A percentile compares a stretch with the other conserved stretches of the same genome.
phyloP scores from a whole-genome alignment of 2,113 vertebrate species.

The Apteryx mantelli region DNA sequence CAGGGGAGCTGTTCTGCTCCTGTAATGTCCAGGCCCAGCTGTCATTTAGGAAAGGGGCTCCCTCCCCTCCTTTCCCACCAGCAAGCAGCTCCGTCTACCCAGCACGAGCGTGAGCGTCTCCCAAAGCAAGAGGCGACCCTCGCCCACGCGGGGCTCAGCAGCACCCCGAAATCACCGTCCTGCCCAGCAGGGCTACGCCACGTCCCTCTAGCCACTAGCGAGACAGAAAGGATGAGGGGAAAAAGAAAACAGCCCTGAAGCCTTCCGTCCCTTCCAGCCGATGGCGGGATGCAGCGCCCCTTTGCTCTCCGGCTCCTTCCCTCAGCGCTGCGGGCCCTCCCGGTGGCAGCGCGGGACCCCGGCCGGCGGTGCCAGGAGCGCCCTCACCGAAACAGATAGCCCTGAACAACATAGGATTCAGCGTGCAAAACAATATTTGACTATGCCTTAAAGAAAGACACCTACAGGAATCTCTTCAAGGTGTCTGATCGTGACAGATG shows the following conservation, averaged over 20 bases:
- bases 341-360: background rate
- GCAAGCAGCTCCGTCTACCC: background rate
- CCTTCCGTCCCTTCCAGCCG: background rate
- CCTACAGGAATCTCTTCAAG: background rate
- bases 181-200: background rate
- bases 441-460: background rate
- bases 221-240: background rate
- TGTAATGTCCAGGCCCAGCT: no score
- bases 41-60: background rate
- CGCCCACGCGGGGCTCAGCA: no score
- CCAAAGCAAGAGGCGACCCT: no score
- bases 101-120: no score
- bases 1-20: background rate
- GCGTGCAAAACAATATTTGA: background rate
- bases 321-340: background rate
- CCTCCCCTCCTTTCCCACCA: background rate
- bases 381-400: background rate
- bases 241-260: background rate
- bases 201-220: background rate
- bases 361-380: background rate
- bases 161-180: background rate
- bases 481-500: slow-evolving; percentile 13
- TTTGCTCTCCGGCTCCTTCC: background rate
- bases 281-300: background rate
- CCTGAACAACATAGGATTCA: background rate